phyloP scores from a whole-genome alignment of 2,888 invertebrate genomes.

The Melieria crassipennis region DNA sequence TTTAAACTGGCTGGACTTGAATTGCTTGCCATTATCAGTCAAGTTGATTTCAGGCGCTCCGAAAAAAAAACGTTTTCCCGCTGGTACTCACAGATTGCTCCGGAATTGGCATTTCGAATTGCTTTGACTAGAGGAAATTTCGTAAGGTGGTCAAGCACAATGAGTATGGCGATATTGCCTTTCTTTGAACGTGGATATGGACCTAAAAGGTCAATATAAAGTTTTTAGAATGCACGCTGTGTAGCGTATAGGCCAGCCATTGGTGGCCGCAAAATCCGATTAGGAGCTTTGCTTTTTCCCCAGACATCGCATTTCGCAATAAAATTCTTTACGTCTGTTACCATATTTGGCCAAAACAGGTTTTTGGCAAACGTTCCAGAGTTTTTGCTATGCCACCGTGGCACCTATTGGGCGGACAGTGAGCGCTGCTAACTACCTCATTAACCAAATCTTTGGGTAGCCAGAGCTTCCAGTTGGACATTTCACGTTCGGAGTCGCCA shows the following conservation, averaged over 20 bases:
- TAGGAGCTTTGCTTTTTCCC: constrained; percentile 26
- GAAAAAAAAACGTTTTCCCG: constrained; percentile 32
- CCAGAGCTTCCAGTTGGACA: constrained; percentile 31
- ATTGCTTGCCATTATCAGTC: constrained; percentile 36
- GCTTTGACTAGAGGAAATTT: constrained; percentile 36
- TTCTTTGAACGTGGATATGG: constrained; percentile 34
- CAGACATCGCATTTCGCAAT: constrained; percentile 15
- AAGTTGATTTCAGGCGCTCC: constrained; percentile 30
- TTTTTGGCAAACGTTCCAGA: constrained; percentile 24
- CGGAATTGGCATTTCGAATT: constrained; percentile 32
- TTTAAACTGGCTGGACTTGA: constrained; percentile 32
- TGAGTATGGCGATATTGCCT: constrained; percentile 34
- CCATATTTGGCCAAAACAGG: constrained; percentile 30
- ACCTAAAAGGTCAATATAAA: constrained; percentile 32
- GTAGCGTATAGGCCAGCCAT: constrained; percentile 13
- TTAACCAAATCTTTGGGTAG: constrained; percentile 22
- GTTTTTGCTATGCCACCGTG: constrained; percentile 32
- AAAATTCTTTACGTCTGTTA: constrained; percentile 20
- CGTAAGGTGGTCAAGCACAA: constrained; percentile 35
- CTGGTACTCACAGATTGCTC: constrained; percentile 21
- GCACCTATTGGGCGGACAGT: constrained; percentile 22
- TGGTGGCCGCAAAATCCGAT: constrained; percentile 19
- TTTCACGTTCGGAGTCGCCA: constrained; percentile 10
- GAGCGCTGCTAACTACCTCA: constrained; percentile 15
- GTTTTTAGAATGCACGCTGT: constrained; percentile 21